Conservation (phyloP, 2,797 vertebrate genomes). For the Rhinophrynus dorsalis region DNA sequence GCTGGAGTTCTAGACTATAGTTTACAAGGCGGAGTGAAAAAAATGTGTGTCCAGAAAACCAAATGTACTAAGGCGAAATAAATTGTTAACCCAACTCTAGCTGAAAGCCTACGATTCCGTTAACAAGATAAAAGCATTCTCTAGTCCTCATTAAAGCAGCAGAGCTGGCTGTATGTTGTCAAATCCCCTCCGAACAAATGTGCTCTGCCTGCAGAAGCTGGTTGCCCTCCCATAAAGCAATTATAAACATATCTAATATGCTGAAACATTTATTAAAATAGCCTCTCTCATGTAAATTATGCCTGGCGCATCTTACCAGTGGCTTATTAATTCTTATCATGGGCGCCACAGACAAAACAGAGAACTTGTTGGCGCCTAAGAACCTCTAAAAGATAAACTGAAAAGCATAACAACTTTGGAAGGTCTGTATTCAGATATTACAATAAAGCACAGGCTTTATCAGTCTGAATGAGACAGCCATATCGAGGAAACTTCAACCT, state of each 20-base stretch:
- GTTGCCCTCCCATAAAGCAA: not conserved
- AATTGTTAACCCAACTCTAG: not conserved
- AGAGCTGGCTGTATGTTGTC: not conserved
- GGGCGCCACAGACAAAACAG: too few relatives aligned
- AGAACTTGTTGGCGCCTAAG: too few relatives aligned
- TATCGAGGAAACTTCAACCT: too few relatives aligned
- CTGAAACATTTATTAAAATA: not conserved
- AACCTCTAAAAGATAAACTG: too few relatives aligned
- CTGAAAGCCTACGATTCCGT: not conserved
- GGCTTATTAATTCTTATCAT: not conserved
- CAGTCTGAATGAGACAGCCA: too few relatives aligned
- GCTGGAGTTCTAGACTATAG: not conserved
- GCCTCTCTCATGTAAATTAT: not conserved
- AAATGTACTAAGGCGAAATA: not conserved
- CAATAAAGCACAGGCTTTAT: too few relatives aligned
- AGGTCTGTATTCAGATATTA: too few relatives aligned
- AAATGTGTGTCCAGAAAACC: too few relatives aligned
- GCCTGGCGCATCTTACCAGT: not conserved
- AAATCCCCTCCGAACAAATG: not conserved
- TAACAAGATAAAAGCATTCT: not conserved
- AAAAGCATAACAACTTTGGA: too few relatives aligned
- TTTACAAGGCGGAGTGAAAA: too few relatives aligned
- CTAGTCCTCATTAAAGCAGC: slow-evolving; percentile 1
- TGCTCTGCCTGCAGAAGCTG: not conserved
- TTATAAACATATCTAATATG: not conserved